Percentiles rank a stretch among this genome's conserved stretches.
These are phyloP conservation scores for Megaceryle alcyon DNA, from an alignment of 2,797 vertebrate species.

Conservation along the genomic window DNA sequence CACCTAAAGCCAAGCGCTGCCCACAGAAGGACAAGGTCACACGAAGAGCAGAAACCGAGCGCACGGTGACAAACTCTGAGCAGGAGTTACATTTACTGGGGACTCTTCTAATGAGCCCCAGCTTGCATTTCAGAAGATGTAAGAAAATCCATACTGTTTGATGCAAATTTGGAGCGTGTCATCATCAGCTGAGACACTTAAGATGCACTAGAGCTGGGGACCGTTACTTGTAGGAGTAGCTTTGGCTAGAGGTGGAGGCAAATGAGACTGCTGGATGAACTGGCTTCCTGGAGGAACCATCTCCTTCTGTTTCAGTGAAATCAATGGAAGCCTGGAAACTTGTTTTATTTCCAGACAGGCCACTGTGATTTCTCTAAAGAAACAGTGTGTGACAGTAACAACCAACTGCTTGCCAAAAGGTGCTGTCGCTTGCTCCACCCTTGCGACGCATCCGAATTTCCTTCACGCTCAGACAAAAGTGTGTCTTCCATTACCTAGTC, in stretches of 20 bases:
- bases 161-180: background rate
- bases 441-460: background rate
- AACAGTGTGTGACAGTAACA: background rate
- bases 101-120: background rate
- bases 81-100: rapidly evolving
- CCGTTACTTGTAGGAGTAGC: background rate
- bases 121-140: background rate
- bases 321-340: background rate
- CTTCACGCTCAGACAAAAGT: conserved; percentile 1
- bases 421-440: background rate
- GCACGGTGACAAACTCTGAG: background rate
- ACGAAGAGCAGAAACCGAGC: background rate
- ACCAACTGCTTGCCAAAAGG: background rate
- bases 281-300: background rate
- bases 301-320: background rate
- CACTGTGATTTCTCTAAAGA: background rate
- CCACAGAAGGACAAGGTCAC: background rate
- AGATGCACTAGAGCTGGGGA: background rate
- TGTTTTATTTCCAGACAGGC: background rate
- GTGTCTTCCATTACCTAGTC: conserved; percentile 32
- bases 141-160: background rate
- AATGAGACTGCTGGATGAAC: background rate
- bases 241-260: background rate
- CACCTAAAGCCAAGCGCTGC: background rate
- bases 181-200: background rate